Percentiles rank a stretch among this genome's conserved stretches.
Evolutionary conservation across 2,888 invertebrate species (phyloP).

Genomic region (Aphidoletes aphidimyza): DNA sequence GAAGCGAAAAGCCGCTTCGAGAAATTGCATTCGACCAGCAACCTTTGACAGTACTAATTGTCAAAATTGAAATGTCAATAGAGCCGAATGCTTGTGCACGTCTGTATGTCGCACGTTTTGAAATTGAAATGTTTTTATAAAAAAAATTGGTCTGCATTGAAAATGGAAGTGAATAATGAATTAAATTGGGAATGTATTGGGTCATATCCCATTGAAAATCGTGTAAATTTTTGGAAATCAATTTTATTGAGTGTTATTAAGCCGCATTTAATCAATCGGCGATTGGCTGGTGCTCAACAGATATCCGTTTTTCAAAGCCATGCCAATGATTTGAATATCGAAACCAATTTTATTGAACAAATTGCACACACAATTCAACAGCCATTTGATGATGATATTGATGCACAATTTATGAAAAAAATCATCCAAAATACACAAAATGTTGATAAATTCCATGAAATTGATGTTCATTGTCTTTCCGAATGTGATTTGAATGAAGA

Average conservation of each 20-base stretch:
- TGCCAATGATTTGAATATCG: neutral
- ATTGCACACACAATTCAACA: neutral
- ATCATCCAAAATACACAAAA: neutral
- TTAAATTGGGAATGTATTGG: neutral
- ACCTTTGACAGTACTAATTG: neutral
- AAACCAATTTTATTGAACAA: neutral
- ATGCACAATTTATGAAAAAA: neutral
- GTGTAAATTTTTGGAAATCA: slow-evolving; percentile 73
- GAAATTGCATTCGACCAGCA: too few relatives aligned
- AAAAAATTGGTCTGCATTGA: neutral
- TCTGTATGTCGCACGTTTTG: neutral
- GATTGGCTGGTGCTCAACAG: slow-evolving; percentile 69
- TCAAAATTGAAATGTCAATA: slow-evolving; percentile 44
- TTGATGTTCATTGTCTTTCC: neutral
- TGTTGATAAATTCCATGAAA: neutral
- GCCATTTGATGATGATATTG: neutral
- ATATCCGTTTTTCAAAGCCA: neutral
- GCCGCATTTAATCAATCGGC: slow-evolving; percentile 79
- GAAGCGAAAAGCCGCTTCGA: neutral
- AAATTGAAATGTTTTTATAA: neutral
- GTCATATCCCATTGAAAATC: neutral
- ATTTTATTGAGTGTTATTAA: slow-evolving; percentile 73
- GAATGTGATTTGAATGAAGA: neutral
- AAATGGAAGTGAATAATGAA: neutral
- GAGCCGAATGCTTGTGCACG: neutral